Evolutionary conservation across 1,140 invertebrate species (phyloP), one percentile per base, ranked within the genome.

Genomic region (Papilio machaon): DNA sequence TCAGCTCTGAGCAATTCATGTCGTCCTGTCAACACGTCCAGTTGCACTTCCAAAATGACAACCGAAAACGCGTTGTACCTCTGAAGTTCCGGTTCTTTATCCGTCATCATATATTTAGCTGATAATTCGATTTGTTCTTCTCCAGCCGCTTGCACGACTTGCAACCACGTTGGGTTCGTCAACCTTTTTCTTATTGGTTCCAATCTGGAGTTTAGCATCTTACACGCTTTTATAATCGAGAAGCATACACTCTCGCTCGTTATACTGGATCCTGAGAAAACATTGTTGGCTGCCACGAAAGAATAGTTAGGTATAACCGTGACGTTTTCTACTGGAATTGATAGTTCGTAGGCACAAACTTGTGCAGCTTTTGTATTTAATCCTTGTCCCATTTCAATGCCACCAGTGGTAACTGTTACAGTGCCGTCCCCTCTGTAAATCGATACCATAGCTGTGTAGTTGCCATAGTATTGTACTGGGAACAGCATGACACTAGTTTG

Each of bases 371-470:
- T 94, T 0, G 96, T 96, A 83, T 96, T 97, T 78, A 98, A 96
- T 2, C 98, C 98, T 95, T 98, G 98, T 9, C 98, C 98, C 92
- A 97, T 97, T 95, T 98, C 98, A 49, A 98, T 96, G 46, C 97
- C 98, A 74, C 97, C 97, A 83, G 97, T 97, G 8, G 95, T 94
- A 13, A 98, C 94, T 0, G 96, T 96, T 0, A 98, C 97, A 1
- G 97, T 97, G 11, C 97, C 97, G 93, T 98, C 97, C 2, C 95
- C 92, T 80, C 96, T 96, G 87, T 97, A 97, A 80, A 98, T 96
- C 1, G 96, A 96, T 0, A 98, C 95, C 58, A 96, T 92, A 0
- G 95, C 96, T 74, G 96, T 95, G 84, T 95, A 97, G 77, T 96
- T 95, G 13, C 96, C 96, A 52, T 92, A 96, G 82, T 92, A 95